Base-by-base conservation (phyloP, 2,888 invertebrate genomes). In the Hydrotaea diabolus region DNA sequence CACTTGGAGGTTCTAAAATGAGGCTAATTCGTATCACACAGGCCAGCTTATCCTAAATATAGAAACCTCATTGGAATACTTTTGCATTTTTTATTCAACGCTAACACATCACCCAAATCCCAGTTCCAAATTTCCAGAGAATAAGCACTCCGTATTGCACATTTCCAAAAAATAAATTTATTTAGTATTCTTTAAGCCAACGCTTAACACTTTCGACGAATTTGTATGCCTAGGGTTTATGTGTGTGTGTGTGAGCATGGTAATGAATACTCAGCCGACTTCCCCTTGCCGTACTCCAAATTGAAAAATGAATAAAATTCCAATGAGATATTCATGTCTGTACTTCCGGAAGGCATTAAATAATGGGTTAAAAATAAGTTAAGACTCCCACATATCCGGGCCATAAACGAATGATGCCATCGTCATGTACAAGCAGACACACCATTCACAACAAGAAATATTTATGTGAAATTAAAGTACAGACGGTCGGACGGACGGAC, bases 381-480 rank as follows among this genome's bases (percentile, higher is more conserved):
- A 69, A 66, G 39, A 46, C 69, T 69, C 46, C 69, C 46, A 69
- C 69, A 69, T 21, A 69, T 69, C 69, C 69, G 69, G 43, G 46
- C 11, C 23, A 46, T 69, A 69, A 69, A 46, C 43, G 69, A 69
- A 69, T 69, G 43, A 69, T 69, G 43, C 21, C 69, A 69, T 69
- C 66, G 43, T 39, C 66, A 21, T 39, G 15, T n/a, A 49, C 49
- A 49, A 8, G 13, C 9, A 59, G 17, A 11, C 15, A 64, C 46
- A 69, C 23, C 19, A 69, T 46, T 46, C n/a, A 39, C 69, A 46
- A 46, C 46, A 46, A 69, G 69, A 59, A 13, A 23, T 46, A 46
- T 69, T 69, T 69, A 43, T 69, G 69, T 46, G 69, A 69, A 69
- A 43, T 43, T 69, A 69, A 69, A 46, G 69, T 13, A 69, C 69